Percentiles rank a stretch among this genome's conserved stretches.
These are phyloP conservation scores for Notarius lentiginosus DNA, from an alignment of 2,113 vertebrate species.

Conservation along the genomic window DNA sequence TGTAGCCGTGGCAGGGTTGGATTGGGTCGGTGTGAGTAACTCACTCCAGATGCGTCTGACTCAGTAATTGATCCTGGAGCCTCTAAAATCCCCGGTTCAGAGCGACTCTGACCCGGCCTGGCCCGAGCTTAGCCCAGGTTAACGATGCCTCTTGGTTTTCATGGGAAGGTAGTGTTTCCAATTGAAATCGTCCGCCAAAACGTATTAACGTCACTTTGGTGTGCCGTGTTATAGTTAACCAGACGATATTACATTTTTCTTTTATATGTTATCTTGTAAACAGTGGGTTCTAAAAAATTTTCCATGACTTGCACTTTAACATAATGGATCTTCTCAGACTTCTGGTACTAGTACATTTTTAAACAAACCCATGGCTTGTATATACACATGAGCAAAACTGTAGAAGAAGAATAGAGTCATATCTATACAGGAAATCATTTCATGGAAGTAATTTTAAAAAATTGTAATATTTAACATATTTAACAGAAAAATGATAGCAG, in stretches of 20 bases:
- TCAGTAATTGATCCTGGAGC: conserved; percentile 77
- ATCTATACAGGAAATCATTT: conserved; percentile 9
- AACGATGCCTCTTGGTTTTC: conserved; percentile 36
- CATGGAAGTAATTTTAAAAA: not conserved
- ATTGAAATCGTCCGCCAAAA: conserved; percentile 20
- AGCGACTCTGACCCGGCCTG: conserved; percentile 47
- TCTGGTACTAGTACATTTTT: not conserved
- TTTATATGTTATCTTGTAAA: conserved; percentile 27
- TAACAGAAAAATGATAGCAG: not conserved
- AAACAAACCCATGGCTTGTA: not conserved
- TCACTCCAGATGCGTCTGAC: conserved; percentile 73
- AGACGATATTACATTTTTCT: not conserved
- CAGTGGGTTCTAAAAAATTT: conserved; percentile 7
- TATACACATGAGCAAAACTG: not conserved
- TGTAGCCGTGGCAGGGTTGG: conserved; percentile 64
- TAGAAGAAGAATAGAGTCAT: not conserved
- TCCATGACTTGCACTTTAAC: conserved; percentile 22
- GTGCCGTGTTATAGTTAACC: conserved; percentile 1
- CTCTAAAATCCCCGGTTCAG: conserved; percentile 70
- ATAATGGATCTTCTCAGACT: conserved; percentile 8
- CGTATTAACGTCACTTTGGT: conserved; percentile 23
- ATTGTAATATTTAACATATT: not conserved
- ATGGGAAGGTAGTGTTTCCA: conserved; percentile 39
- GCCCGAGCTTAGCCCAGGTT: conserved; percentile 48
- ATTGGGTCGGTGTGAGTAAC: conserved; percentile 67